Evolutionary conservation across 2,888 invertebrate species (phyloP).

Genomic region (Acholoe squamosa): DNA sequence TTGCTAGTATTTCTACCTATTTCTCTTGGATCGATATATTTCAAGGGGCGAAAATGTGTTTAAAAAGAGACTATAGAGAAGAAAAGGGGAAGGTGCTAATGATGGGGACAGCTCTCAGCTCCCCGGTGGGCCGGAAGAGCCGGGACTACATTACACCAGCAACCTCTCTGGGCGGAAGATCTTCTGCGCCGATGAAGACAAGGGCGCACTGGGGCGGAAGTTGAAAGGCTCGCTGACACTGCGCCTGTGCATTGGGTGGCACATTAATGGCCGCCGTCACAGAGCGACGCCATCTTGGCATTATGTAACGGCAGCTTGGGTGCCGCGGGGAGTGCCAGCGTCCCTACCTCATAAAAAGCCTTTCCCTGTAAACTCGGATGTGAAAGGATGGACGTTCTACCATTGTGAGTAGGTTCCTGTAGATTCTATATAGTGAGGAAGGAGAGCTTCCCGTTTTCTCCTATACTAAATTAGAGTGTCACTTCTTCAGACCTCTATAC

Average conservation of each 20-base stretch:
- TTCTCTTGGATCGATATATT: too few relatives aligned
- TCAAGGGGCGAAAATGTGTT: too few relatives aligned
- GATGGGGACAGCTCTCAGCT: too few relatives aligned
- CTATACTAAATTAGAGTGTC: too few relatives aligned
- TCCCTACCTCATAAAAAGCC: neutral
- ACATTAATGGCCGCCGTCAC: conserved; percentile 25
- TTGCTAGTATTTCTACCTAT: too few relatives aligned
- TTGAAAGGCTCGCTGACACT: neutral
- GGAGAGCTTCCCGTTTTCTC: neutral
- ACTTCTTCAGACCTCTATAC: too few relatives aligned
- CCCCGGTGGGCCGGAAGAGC: neutral
- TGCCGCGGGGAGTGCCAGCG: neutral
- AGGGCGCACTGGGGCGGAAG: conserved; percentile 43
- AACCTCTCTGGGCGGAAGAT: conserved; percentile 17
- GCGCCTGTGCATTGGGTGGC: neutral
- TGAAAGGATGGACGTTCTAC: neutral
- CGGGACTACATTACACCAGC: conserved; percentile 27
- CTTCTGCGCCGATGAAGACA: conserved; percentile 37
- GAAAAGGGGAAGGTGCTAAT: too few relatives aligned
- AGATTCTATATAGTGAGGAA: neutral
- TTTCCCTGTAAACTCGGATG: neutral
- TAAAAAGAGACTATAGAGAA: too few relatives aligned
- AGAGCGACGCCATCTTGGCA: conserved; percentile 41
- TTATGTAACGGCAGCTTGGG: conserved; percentile 24
- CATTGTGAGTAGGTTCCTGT: neutral